Evolutionary conservation across 2,113 vertebrate genomes (phyloP).

Genomic region (Crocuta crocuta): DNA sequence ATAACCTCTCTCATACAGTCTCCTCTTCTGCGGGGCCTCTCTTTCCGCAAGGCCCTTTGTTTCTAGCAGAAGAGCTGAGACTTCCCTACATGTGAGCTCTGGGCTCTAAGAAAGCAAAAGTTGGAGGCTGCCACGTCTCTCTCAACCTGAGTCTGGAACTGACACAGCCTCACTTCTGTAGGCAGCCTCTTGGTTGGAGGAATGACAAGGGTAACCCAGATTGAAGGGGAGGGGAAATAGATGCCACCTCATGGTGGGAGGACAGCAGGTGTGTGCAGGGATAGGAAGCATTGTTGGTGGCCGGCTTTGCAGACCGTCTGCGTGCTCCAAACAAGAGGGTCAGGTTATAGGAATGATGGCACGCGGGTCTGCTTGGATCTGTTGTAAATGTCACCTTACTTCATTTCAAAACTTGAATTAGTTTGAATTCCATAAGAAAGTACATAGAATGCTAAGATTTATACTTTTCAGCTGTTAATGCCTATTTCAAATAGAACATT

Average conservation of each 20-base stretch:
- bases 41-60: neutral
- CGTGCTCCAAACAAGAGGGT: neutral
- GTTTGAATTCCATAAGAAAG: conserved; percentile 50
- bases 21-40: neutral
- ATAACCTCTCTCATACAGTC: neutral
- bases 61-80: neutral
- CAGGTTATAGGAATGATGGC: neutral
- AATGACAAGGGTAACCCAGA: neutral
- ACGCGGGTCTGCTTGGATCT: conserved; percentile 2
- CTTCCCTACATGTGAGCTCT: neutral
- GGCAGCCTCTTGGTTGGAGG: neutral
- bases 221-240: neutral
- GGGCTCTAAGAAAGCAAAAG: neutral
- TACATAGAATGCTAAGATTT: conserved; percentile 55
- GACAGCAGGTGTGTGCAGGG: neutral
- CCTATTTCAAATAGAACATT: conserved; percentile 59
- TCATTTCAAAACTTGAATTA: conserved; percentile 48
- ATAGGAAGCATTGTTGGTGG: neutral
- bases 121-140: neutral
- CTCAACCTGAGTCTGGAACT: neutral
- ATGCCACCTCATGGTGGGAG: neutral
- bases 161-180: neutral
- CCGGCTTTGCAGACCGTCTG: neutral
- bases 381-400: conserved; percentile 40
- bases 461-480: conserved; percentile 65